These are phyloP conservation scores for Drosophila quinaria DNA, from an alignment of 2,888 invertebrate genomes.

Conservation along the genomic window DNA sequence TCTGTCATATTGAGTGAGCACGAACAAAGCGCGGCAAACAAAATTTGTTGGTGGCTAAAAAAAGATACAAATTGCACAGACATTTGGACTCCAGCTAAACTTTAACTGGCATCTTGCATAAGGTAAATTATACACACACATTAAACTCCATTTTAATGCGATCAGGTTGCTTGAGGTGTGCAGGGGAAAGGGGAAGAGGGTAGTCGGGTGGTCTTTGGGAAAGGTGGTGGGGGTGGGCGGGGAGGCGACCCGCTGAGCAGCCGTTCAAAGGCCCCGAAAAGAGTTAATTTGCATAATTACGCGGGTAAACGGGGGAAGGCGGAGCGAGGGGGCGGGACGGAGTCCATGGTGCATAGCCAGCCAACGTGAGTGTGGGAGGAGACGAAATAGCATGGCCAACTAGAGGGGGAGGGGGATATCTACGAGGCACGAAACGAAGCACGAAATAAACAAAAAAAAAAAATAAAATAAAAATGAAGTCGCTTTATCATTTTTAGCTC, in stretches of 20 bases:
- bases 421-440: slow-evolving; percentile 52
- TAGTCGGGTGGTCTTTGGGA: slow-evolving; percentile 29
- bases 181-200: neutral
- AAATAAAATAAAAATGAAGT: slow-evolving; percentile 70
- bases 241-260: slow-evolving; percentile 68
- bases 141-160: slow-evolving; percentile 50
- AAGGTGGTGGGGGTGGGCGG: too few species aligned
- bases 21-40: slow-evolving; percentile 67
- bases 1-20: slow-evolving; percentile 75
- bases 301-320: slow-evolving; percentile 32
- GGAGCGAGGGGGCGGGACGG: slow-evolving; percentile 12
- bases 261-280: slow-evolving; percentile 77
- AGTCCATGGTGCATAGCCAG: slow-evolving; percentile 60
- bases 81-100: slow-evolving; percentile 50
- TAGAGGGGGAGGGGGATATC: slow-evolving; percentile 1
- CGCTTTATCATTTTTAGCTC: slow-evolving; percentile 81
- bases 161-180: slow-evolving; percentile 27
- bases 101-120: slow-evolving; percentile 74
- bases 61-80: slow-evolving; percentile 74
- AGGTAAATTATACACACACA: slow-evolving; percentile 55
- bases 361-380: slow-evolving; percentile 34
- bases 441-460: slow-evolving; percentile 13
- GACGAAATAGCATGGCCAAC: slow-evolving; percentile 24
- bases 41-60: slow-evolving; percentile 64
- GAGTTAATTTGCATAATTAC: slow-evolving; percentile 81